These are phyloP conservation scores for Erinaceus europaeus DNA, from an alignment of 2,113 vertebrate species.

Conservation along the genomic window DNA sequence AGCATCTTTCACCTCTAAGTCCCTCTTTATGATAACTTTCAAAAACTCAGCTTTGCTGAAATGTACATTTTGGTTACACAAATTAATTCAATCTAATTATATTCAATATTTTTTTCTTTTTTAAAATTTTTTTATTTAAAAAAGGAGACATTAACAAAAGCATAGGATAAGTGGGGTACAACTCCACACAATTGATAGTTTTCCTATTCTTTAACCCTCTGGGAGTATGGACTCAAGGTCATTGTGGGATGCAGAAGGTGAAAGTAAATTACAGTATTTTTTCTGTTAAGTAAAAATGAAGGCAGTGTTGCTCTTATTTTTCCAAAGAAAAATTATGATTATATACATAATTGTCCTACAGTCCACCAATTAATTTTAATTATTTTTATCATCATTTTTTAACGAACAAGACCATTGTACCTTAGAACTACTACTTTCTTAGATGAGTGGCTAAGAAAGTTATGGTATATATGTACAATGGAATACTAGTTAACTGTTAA, in stretches of 20 bases:
- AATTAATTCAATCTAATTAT: slow-evolving; percentile 43
- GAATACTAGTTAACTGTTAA: too few relatives aligned
- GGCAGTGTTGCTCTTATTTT: background rate
- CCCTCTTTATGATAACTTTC: background rate
- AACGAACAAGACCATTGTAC: slow-evolving; percentile 53
- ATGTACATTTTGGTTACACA: background rate
- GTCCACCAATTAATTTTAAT: slow-evolving; percentile 13
- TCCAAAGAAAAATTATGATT: slow-evolving; percentile 22
- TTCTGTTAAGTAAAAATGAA: background rate
- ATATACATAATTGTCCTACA: slow-evolving; percentile 12
- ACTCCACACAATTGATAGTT: too few relatives aligned
- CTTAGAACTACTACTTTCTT: background rate
- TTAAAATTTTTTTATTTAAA: too few relatives aligned
- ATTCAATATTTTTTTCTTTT: too few relatives aligned
- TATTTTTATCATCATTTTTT: slow-evolving; percentile 34
- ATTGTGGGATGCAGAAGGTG: too few relatives aligned
- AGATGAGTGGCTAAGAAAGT: too few relatives aligned
- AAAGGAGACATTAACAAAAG: too few relatives aligned
- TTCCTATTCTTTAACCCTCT: too few relatives aligned
- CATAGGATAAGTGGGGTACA: too few relatives aligned
- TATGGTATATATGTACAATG: too few relatives aligned
- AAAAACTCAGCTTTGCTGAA: slow-evolving; percentile 17
- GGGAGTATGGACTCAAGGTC: too few relatives aligned
- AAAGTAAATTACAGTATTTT: background rate
- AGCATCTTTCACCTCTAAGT: background rate